A percentile compares a stretch with the other conserved stretches of the same genome.
Evolutionary conservation across 2,797 vertebrate genomes (phyloP).

Genomic region (Chrysocyon brachyurus): DNA sequence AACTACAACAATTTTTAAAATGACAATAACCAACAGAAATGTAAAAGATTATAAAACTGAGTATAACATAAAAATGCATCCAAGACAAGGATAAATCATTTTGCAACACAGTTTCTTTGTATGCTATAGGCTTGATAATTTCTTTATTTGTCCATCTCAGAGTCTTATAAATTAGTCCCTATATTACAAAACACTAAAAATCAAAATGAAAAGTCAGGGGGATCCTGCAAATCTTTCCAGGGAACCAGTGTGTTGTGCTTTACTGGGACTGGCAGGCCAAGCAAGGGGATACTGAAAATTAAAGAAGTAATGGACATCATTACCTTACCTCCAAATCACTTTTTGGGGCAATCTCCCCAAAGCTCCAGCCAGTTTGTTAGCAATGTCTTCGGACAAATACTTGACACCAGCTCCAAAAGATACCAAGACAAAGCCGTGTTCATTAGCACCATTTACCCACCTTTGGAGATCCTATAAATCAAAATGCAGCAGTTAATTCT

Average conservation of each 20-base stretch:
- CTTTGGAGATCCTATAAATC: constrained; percentile 93
- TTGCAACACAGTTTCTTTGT: neutral
- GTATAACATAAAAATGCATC: neutral
- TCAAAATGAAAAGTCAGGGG: neutral
- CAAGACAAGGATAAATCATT: neutral
- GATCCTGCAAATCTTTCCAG: neutral
- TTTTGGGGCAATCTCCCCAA: constrained; percentile 95
- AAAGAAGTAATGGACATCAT: neutral
- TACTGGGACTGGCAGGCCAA: neutral
- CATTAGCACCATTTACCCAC: constrained; percentile 94
- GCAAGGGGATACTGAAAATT: rapidly evolving
- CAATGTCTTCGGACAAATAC: constrained; percentile 97
- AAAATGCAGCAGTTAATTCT: constrained; percentile 49
- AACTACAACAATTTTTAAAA: neutral
- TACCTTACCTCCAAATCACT: constrained; percentile 97
- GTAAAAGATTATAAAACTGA: neutral
- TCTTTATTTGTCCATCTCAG: neutral
- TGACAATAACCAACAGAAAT: neutral
- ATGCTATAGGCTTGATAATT: neutral
- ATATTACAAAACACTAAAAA: constrained; percentile 1
- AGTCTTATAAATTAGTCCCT: constrained; percentile 3
- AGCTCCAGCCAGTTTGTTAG: constrained; percentile 95
- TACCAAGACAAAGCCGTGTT: constrained; percentile 98
- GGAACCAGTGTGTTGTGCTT: neutral
- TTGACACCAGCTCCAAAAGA: constrained; percentile 99